Base-by-base conservation (phyloP, 2,113 vertebrate species). In the Cryptomyrus ogoouensis region DNA sequence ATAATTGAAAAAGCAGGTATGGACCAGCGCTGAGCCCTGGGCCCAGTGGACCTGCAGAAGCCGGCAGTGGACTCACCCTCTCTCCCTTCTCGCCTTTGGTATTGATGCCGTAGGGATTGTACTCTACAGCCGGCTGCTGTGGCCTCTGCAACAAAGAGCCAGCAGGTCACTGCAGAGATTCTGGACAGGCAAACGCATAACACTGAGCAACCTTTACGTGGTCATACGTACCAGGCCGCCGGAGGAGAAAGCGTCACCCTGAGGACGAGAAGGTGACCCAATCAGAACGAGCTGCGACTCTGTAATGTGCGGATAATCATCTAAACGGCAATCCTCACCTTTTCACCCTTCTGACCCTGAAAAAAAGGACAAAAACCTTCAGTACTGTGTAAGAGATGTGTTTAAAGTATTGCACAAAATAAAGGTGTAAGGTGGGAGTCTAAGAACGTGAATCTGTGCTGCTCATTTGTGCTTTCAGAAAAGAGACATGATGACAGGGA, bases 31-130 rank as follows among this genome's bases (percentile, higher is more conserved):
- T 31, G 70, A 39, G 27, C 12, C 27, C 70, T 39, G 70, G 13
- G 31, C 27, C 4, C 58, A 62, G 58, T 62, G 21, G 47, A 49
- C 15, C 42, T 17, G 35, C 42, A 47, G 80, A 83, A 83, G 50
- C 27, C 3, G 17, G 47, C 85, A 31, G 0, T 87, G 27, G 15
- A 15, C 95, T 96, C 92, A 98, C 97, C 93, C 93, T 92, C 90
- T 97, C 97, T 91, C 97, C 97, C 89, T 93, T 96, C 89, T 97
- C 97, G 87, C 97, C 97, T 93, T 98, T 98, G 6, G 91, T 31
- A 3, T 91, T 80, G 31, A 96, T 93, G 62, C 92, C 92, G 46
- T 97, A 96, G 1, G 95, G 95, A 47, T 97, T 94, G 3, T 91
- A 96, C 3, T 94, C 91, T 31, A 92, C 93, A 0, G 93, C 90